Conservation (phyloP, 2,888 invertebrate species). For the Agrotis segetum region DNA sequence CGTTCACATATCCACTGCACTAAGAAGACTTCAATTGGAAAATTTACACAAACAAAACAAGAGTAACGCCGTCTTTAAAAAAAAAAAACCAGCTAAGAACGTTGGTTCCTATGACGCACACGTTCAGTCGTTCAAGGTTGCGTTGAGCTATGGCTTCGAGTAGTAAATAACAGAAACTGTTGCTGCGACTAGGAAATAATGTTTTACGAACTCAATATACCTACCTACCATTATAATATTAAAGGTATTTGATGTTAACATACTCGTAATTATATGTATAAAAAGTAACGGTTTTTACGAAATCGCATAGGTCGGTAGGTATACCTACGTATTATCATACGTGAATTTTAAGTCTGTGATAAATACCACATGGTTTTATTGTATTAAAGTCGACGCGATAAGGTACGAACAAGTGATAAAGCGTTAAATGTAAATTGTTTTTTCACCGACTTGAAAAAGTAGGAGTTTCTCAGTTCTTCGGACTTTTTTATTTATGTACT, state of each 20-base stretch:
- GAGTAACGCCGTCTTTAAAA: conserved; percentile 50
- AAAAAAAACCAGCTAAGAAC: conserved; percentile 53
- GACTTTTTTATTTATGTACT: too few relatives aligned
- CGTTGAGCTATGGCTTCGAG: conserved; percentile 63
- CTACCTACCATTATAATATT: neutral
- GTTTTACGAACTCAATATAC: conserved; percentile 3
- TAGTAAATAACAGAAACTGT: conserved; percentile 38
- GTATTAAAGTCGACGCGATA: conserved; percentile 26
- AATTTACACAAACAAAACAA: conserved; percentile 37
- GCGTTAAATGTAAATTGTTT: conserved; percentile 3
- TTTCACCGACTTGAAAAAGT: neutral
- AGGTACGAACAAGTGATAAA: conserved; percentile 24
- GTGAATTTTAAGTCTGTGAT: conserved; percentile 16
- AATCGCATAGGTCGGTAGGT: conserved; percentile 13
- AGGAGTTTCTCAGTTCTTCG: too few relatives aligned
- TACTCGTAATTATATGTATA: too few relatives aligned
- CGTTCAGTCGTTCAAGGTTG: conserved; percentile 61
- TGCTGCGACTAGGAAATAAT: conserved; percentile 13
- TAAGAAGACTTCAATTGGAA: conserved; percentile 13
- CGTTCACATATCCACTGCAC: conserved; percentile 14
- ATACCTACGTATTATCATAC: conserved; percentile 13
- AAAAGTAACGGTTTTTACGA: neutral
- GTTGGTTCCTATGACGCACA: conserved; percentile 61
- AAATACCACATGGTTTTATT: conserved; percentile 16
- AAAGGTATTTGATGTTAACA: conserved; percentile 2